Percentiles rank a stretch among this genome's conserved stretches.
These are phyloP conservation scores for Aphelenchoides fujianensis DNA, from an alignment of 1,140 invertebrate genomes.

Conservation along the genomic window DNA sequence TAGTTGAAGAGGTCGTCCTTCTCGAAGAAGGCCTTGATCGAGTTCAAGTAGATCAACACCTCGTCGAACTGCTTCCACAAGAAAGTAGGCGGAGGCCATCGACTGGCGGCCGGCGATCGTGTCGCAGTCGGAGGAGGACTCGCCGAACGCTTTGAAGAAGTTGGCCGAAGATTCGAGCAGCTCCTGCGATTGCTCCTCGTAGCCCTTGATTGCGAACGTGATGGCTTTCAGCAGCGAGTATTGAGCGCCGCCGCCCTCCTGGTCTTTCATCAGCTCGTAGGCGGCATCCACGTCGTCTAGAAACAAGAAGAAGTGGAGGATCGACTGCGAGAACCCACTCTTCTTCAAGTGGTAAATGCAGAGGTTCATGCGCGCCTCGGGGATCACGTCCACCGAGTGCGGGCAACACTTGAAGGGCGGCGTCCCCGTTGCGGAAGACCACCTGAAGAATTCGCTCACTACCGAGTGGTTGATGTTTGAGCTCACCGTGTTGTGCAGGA, in stretches of 20 bases:
- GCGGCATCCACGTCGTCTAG: conserved; percentile 82
- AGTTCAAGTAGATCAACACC: conserved; percentile 89
- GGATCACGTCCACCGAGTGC: conserved; percentile 87
- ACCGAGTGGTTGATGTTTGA: conserved; percentile 10
- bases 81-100: conserved; percentile 94
- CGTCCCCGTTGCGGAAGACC: conserved; percentile 89
- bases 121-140: conserved; percentile 87
- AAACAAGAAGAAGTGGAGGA: conserved; percentile 12
- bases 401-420: conserved; percentile 83
- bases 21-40: conserved; percentile 89
- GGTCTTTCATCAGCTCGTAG: conserved; percentile 81
- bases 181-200: conserved; percentile 80
- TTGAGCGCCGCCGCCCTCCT: conserved; percentile 86
- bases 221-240: conserved; percentile 96
- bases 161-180: conserved; percentile 89
- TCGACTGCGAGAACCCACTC: conserved; percentile 63
- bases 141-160: conserved; percentile 91
- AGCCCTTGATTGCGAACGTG: conserved; percentile 85
- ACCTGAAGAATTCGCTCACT: conserved; percentile 62
- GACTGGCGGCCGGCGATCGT: conserved; percentile 80
- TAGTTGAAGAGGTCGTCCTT: conserved; percentile 96
- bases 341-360: conserved; percentile 90
- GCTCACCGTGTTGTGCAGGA: conserved; percentile 85
- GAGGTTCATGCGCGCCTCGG: conserved; percentile 90
- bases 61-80: conserved; percentile 89